These are phyloP conservation scores for Podarcis siculus DNA, from an alignment of 2,797 vertebrate genomes.

Conservation along the genomic window DNA sequence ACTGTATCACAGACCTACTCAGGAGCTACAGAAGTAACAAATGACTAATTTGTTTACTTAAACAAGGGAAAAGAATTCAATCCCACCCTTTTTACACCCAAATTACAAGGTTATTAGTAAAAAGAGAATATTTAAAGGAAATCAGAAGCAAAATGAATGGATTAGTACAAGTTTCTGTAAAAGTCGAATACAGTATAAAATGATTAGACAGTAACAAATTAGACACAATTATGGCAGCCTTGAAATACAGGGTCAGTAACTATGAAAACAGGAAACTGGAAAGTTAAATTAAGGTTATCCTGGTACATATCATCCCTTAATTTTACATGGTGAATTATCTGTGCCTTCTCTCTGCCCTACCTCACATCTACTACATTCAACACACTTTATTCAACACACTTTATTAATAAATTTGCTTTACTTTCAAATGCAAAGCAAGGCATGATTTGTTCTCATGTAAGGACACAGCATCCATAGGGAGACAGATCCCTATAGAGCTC, in stretches of 20 bases:
- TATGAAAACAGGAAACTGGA: neutral
- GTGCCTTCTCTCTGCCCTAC: too few species aligned
- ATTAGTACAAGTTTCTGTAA: neutral
- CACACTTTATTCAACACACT: neutral
- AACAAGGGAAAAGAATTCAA: neutral
- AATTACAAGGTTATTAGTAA: neutral
- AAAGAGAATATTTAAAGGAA: neutral
- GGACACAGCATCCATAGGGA: neutral
- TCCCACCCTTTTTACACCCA: neutral
- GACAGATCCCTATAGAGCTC: neutral
- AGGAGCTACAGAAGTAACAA: neutral
- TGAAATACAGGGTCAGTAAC: neutral
- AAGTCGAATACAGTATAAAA: neutral
- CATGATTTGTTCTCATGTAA: neutral
- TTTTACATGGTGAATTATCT: neutral
- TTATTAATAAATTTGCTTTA: neutral
- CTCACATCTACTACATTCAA: neutral
- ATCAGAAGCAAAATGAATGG: neutral
- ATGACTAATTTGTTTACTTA: neutral
- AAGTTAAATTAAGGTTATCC: neutral
- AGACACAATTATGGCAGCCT: neutral
- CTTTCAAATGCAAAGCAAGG: neutral
- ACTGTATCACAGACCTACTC: neutral
- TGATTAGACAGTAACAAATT: neutral
- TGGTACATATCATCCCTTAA: neutral